Percentiles rank a stretch among this genome's conserved stretches.
phyloP scores from a whole-genome alignment of 2,797 vertebrate genomes.

The Lacerta viridis region DNA sequence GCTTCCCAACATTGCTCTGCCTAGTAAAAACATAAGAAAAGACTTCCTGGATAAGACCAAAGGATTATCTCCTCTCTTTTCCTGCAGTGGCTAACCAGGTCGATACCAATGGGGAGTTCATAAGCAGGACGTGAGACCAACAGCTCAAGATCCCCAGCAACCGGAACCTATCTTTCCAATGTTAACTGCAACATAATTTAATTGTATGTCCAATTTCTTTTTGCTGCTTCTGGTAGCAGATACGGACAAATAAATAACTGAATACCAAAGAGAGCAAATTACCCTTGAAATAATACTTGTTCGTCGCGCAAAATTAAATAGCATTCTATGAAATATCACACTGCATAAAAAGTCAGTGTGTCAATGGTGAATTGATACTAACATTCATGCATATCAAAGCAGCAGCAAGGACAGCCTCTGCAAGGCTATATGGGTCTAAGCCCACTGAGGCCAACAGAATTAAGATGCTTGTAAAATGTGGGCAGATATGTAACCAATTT shows the following conservation, averaged over 20 bases:
- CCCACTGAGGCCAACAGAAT: not conserved
- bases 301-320: slow-evolving; percentile 10
- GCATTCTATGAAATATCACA: slow-evolving; percentile 2
- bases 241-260: not conserved
- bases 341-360: not conserved
- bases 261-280: not conserved
- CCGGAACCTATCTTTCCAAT: not conserved
- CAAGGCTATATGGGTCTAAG: not conserved
- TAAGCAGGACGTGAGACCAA: too few species aligned
- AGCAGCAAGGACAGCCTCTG: not conserved
- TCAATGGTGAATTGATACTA: not conserved
- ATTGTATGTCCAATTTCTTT: not conserved
- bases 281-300: not conserved
- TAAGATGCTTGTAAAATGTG: not conserved
- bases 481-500: too few species aligned
- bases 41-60: not conserved
- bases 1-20: not conserved
- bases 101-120: too few species aligned
- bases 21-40: too few species aligned
- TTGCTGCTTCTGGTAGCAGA: not conserved
- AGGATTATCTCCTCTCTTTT: not conserved
- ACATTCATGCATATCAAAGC: not conserved
- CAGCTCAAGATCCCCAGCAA: not conserved
- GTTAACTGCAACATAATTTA: slow-evolving; percentile 18
- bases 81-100: too few species aligned